Base-by-base conservation (phyloP, 1,140 invertebrate genomes). In the Pentalonia nigronervosa region DNA sequence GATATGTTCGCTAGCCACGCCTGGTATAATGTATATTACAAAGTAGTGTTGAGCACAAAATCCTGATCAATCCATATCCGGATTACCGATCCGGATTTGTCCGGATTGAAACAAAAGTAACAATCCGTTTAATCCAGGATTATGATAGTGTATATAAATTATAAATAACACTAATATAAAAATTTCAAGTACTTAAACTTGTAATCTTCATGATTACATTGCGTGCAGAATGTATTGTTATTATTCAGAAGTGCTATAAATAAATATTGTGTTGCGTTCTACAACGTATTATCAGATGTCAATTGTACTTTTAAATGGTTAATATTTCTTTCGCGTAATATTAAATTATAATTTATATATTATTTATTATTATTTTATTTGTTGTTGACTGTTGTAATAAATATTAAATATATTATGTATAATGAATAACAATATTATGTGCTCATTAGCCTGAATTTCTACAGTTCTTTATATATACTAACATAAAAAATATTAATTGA, bases 191-290 rank as follows among this genome's bases (percentile, higher is more conserved):
- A 67, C n/a, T 67, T 67, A 67, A 67, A 30, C 60, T 87, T 87
- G 36, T 87, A 48, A 87, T 87, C 84, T 87, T 87, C 84, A 87
- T 87, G 50, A 17, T 87, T 45, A 0, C 30, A 87, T 87, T 41
- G 41, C 84, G 84, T 50, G 17, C 21, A 1, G 17, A 7, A 9
- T 87, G 84, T 87, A 87, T 87, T 87, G 41, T 87, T 87, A 47
- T 87, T 87, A 45, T 87, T 87, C 84, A 87, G 84, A 87, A 50
- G 86, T 50, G 45, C 47, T 88, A 88, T 88, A 88, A 88, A 88
- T 88, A 88, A 88, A 88, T 88, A 88, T 88, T 48, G 86, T 50
- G 86, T 45, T 50, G 86, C 86, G n/a, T 88, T 88, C 86, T 88
- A 88, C 34, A 84, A 84, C 47, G 86, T 50, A 30, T 88, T 88